Conservation (phyloP, 2,888 invertebrate species). For the Rhingia campestris region DNA sequence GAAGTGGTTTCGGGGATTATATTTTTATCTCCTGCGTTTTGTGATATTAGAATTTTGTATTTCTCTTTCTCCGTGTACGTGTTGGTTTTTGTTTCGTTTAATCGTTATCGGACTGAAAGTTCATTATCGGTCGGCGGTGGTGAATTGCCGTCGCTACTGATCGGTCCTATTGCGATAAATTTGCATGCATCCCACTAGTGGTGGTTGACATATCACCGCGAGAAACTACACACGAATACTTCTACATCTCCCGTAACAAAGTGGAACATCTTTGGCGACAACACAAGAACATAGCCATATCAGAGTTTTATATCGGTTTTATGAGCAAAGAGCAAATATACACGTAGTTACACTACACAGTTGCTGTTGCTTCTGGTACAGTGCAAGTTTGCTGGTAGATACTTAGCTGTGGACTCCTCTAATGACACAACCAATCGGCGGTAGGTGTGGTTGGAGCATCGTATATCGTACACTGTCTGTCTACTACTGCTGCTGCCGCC, state of each 20-base stretch:
- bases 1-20: conserved; percentile 48
- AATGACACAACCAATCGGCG: conserved; percentile 72
- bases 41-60: conserved; percentile 39
- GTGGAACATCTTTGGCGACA: conserved; percentile 70
- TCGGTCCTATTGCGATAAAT: conserved; percentile 57
- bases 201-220: conserved; percentile 43
- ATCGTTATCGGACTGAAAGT: conserved; percentile 11
- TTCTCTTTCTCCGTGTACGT: conserved; percentile 7
- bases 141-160: conserved; percentile 69
- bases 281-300: conserved; percentile 70
- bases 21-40: conserved; percentile 43
- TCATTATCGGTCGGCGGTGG: conserved; percentile 30
- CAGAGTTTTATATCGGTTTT: conserved; percentile 69
- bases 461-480: conserved; percentile 60
- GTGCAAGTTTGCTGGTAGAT: conserved; percentile 51
- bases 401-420: conserved; percentile 60
- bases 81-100: conserved; percentile 18
- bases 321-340: conserved; percentile 70
- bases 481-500: conserved; percentile 61
- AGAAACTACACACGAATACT: conserved; percentile 57
- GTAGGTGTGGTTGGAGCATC: conserved; percentile 72
- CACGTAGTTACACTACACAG: conserved; percentile 56
- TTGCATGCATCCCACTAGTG: conserved; percentile 57
- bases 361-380: conserved; percentile 68
- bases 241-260: conserved; percentile 63